Conservation (phyloP, 2,888 invertebrate species). For the Sphaeridia pumilis region DNA sequence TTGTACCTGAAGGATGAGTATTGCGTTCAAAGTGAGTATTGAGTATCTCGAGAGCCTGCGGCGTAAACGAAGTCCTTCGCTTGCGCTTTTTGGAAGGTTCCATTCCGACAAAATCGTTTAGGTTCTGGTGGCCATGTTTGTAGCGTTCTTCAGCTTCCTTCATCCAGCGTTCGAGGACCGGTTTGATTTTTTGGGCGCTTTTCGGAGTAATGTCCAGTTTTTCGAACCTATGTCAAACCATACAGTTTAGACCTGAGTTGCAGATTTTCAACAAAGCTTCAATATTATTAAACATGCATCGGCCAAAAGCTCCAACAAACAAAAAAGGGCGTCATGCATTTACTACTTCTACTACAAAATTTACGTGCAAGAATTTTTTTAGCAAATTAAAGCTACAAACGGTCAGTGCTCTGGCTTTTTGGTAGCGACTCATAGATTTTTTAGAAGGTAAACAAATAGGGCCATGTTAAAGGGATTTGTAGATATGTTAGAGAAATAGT, state of each 20-base stretch:
- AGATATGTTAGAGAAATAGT: no score
- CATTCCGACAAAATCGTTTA: conserved; percentile 90
- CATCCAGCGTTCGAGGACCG: conserved; percentile 98
- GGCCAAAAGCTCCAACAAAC: not conserved
- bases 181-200: conserved; percentile 98
- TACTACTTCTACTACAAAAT: not conserved
- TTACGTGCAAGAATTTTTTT: not conserved
- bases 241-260: no score
- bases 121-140: conserved; percentile 81
- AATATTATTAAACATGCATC: not conserved
- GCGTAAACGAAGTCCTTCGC: conserved; percentile 91
- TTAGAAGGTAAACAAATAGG: no score
- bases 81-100: conserved; percentile 95
- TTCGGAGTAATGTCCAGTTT: conserved; percentile 98
- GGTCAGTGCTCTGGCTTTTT: no score
- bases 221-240: conserved; percentile 65
- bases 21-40: conserved; percentile 94
- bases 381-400: no score
- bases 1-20: conserved; percentile 97
- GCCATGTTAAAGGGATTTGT: no score
- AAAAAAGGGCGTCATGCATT: not conserved
- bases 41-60: conserved; percentile 84
- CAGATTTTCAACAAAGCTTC: not conserved
- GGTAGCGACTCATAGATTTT: no score
- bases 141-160: conserved; percentile 97